Base-by-base conservation (phyloP, 1,140 invertebrate genomes). In the Batillaria attramentaria region DNA sequence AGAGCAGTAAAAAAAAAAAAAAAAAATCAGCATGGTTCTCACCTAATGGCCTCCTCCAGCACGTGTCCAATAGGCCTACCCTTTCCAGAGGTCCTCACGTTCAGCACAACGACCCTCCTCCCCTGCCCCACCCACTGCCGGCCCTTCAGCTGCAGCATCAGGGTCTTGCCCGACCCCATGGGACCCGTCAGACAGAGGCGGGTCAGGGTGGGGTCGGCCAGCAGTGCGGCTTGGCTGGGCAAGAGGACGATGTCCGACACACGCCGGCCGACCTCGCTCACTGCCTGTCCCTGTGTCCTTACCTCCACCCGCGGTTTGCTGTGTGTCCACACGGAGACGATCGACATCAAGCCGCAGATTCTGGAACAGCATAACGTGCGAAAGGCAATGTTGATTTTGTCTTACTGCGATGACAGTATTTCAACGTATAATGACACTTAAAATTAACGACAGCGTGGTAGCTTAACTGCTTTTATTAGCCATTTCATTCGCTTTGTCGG, bases 281-380 rank as follows among this genome's bases (percentile, higher is more conserved):
- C 37, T 16, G 73, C 73, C 73, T 75, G 73, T n/a, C 20, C 43
- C 8, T 16, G 2, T 13, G 73, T 75, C 28, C 73, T 50, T 1
- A 75, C 73, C 73, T 75, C 73, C 73, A 75, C 57, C 16, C 73
- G 73, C 20, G 73, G 73, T 24, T 60, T 62, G 73, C 18, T 75
- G 13, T 39, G 33, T 13, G 54, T 75, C 73, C 73, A 75, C 73
- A 75, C 73, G 1, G 73, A 62, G 35, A 75, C 73, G 37, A 75
- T 31, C 18, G 73, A 75, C 54, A 75, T 50, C 57, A 75, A n/a
- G 20, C 73, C 73, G 54, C 73, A 75, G 31, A 65, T 39, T n/a
- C 73, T 75, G 73, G 8, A 60, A 60, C 37, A 28, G n/a, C n/a
- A n/a, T n/a, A n/a, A n/a, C n/a, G n/a, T n/a, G n/a, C n/a, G n/a